Conservation (phyloP, 2,888 invertebrate genomes). For the Noctuana brunneofusca region DNA sequence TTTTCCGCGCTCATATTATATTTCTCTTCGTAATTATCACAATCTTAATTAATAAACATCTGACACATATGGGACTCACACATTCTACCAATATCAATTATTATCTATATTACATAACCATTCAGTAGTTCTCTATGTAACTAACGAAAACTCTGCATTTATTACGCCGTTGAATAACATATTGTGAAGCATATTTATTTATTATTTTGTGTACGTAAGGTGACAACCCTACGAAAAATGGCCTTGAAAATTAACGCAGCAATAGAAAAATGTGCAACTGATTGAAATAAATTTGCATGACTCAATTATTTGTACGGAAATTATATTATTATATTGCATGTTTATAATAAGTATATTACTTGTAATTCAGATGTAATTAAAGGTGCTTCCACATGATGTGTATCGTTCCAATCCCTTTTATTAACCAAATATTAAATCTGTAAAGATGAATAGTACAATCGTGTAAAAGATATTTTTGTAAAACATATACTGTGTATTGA, state of each 20-base stretch:
- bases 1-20: conserved; percentile 44
- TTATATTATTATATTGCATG: conserved; percentile 22
- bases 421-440: background rate
- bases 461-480: conserved; percentile 16
- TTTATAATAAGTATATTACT: conserved; percentile 16
- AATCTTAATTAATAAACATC: conserved; percentile 16
- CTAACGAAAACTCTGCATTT: conserved; percentile 46
- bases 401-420: background rate
- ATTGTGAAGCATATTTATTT: conserved; percentile 50
- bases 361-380: conserved; percentile 23
- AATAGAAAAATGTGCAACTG: conserved; percentile 27
- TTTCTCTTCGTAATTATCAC: conserved; percentile 31
- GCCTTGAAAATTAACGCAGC: conserved; percentile 34
- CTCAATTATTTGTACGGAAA: conserved; percentile 15
- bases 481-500: background rate
- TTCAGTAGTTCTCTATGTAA: background rate
- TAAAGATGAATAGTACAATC: conserved; percentile 5
- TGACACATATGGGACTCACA: background rate
- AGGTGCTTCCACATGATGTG: conserved; percentile 31
- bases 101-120: background rate
- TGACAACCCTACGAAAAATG: conserved; percentile 36
- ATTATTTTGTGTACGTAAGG: conserved; percentile 17
- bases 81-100: background rate
- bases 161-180: conserved; percentile 43
- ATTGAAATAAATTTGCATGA: conserved; percentile 14